Conservation (phyloP, 2,113 vertebrate species). For the Proterorhinus semilunaris region DNA sequence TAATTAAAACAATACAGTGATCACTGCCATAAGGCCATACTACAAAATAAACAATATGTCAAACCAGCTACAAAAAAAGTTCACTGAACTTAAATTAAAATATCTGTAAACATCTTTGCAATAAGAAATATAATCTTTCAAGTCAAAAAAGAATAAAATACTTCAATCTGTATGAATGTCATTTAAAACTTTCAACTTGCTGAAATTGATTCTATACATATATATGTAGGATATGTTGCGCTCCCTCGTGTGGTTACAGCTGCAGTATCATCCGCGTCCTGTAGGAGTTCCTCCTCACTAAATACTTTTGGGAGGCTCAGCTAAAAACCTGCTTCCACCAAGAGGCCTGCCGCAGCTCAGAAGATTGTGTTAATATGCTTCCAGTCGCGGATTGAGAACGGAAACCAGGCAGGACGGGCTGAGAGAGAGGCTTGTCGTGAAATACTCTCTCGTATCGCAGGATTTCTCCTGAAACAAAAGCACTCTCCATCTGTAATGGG, state of each 20-base stretch:
- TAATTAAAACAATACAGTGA: conserved; percentile 99
- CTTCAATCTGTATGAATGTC: conserved; percentile 98
- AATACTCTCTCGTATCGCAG: neutral
- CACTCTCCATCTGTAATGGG: neutral
- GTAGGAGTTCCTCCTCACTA: conserved; percentile 63
- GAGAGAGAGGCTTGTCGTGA: neutral
- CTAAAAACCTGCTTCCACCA: conserved; percentile 32
- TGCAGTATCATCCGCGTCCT: conserved; percentile 81
- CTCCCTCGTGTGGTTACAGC: conserved; percentile 73
- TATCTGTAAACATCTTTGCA: conserved; percentile 99
- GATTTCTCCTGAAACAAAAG: neutral
- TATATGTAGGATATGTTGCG: conserved; percentile 89
- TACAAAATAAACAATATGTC: conserved; percentile 95
- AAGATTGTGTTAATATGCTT: neutral
- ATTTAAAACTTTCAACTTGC: conserved; percentile 91
- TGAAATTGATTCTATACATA: conserved; percentile 74
- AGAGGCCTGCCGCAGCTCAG: neutral
- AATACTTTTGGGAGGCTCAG: conserved; percentile 65
- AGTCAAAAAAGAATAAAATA: conserved; percentile 99
- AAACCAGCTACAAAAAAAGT: conserved; percentile 99
- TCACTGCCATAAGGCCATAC: conserved; percentile 92
- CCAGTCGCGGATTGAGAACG: neutral
- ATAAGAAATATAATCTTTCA: conserved; percentile 99
- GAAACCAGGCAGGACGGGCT: neutral
- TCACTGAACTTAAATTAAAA: conserved; percentile 99